Evolutionary conservation across 2,797 vertebrate species (phyloP), one percentile per base, ranked within the genome.

Genomic region (Fistularia commersonii): DNA sequence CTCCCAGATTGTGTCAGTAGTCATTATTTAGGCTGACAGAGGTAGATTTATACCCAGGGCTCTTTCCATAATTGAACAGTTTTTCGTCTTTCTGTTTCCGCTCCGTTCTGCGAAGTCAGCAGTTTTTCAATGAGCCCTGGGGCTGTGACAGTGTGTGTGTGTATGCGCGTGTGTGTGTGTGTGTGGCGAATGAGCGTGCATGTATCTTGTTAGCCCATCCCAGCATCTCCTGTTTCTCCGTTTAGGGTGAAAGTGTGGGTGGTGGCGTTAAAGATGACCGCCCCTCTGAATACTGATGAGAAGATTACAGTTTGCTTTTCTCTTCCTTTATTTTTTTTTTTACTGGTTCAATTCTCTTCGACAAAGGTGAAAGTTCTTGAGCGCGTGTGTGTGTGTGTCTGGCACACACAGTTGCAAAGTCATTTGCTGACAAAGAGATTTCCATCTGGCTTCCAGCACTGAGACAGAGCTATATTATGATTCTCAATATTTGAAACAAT

Each of bases 41-140:
- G 76, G 72, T 78, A 78, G 85, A 87, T 89, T 87, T 87, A 84
- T 80, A 81, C 66, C 64, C 65, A 69, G 61, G 79, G 82, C 82
- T 87, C 82, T 89, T 79, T 87, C 74, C 80, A 87, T 90, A 87
- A 90, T 87, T 88, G 80, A 88, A 84, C 61, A 74, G 69, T 84
- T 85, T 86, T 87, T n/a, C 66, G 46, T 72, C 57, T 65, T 63
- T 80, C 61, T 70, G 63, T 84, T 84, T 80, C 78, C 51, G 57
- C 77, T 57, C 67, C 54, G n/a, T 42, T 47, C 57, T 69, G 87
- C 87, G 65, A 65, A 68, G 73, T 88, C 85, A 85, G 81, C 79
- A 80, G 68, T 57, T 82, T 79, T 63, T 48, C 58, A 64, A 62
- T 67, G 68, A 78, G 69, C 59, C 72, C 61, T 32, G 9, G 54